Base-by-base conservation (phyloP, 2,113 vertebrate genomes). In the Colossoma macropomum region DNA sequence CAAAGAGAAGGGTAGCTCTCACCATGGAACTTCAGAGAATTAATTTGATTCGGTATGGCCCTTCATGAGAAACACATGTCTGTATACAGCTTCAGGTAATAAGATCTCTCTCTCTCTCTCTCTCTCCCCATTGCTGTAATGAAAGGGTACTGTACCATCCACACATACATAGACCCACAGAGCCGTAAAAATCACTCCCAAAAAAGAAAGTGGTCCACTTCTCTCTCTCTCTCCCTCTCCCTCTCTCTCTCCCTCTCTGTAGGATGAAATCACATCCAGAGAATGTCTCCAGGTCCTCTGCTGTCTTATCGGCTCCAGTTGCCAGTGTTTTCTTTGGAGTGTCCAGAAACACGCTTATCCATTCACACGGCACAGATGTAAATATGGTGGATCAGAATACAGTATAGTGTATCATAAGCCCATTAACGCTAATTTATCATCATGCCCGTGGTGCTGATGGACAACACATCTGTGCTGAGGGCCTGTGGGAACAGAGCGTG, bases 11-110 rank as follows among this genome's bases (percentile, higher is more conserved):
- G 91, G 91, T 93, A 93, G 93, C 91, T 92, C 92, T 93, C 87
- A 87, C 92, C 92, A 92, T 81, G 92, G 92, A 93, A 94, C 93
- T 94, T 95, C 93, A 93, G 93, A 94, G 93, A 95, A 95, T 95
- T 94, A 94, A 95, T 95, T 95, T 95, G 92, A 92, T 92, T 90
- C 92, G 91, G 91, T 93, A 93, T 91, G 93, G 90, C 90, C 91
- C 91, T 94, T 94, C 93, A 95, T 95, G 91, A 94, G 93, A 94
- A 95, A 95, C 94, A 95, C 92, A 94, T 95, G 94, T 95, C 90
- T 86, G 77, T 88, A 86, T 88, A 89, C 92, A 90, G 89, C 92
- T 93, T 77, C 89, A 92, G 92, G 92, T 93, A 92, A 92, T 87
- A 90, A 89, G 89, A 91, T 88, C 89, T 89, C 86, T 87, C 89